Percentiles rank a stretch among this genome's conserved stretches.
These are phyloP conservation scores for Pholis gunnellus DNA, from an alignment of 2,113 vertebrate species.

Conservation along the genomic window DNA sequence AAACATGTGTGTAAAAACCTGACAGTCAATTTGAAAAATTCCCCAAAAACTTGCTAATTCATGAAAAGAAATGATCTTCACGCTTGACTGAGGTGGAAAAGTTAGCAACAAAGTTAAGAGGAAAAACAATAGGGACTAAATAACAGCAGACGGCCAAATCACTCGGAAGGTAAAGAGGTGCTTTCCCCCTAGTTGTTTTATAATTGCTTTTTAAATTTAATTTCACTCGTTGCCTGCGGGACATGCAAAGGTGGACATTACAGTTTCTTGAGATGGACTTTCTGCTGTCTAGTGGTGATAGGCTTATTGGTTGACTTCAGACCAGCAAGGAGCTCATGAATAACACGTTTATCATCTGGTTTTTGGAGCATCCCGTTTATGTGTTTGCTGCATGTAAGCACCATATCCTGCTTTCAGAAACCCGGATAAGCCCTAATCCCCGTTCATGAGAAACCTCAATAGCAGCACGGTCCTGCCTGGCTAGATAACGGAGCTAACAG, in stretches of 20 bases:
- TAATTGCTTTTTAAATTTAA: slow-evolving; percentile 63
- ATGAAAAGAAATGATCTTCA: slow-evolving; percentile 2
- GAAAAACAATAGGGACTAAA: slow-evolving; percentile 42
- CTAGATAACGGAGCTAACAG: no score
- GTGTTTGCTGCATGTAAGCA: no score
- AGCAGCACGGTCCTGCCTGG: no score
- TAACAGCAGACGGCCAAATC: slow-evolving; percentile 1
- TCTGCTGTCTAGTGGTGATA: slow-evolving; percentile 3
- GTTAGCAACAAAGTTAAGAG: neutral
- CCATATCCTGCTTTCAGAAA: no score
- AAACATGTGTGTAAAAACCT: neutral
- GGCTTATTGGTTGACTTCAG: slow-evolving; percentile 9
- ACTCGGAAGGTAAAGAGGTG: slow-evolving; percentile 25
- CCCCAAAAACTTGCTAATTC: neutral
- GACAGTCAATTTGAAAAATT: neutral
- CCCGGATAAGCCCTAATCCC: no score
- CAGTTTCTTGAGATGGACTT: neutral
- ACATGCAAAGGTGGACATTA: neutral
- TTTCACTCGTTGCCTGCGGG: slow-evolving; percentile 42
- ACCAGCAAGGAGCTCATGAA: no score
- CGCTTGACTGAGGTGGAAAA: neutral
- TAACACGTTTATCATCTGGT: no score
- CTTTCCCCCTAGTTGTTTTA: slow-evolving; percentile 37
- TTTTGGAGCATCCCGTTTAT: no score
- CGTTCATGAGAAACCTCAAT: no score